These are phyloP conservation scores for Cladopsammia gracilis DNA, from an alignment of 64 coral and sea anemone genomes.

Conservation along the genomic window DNA sequence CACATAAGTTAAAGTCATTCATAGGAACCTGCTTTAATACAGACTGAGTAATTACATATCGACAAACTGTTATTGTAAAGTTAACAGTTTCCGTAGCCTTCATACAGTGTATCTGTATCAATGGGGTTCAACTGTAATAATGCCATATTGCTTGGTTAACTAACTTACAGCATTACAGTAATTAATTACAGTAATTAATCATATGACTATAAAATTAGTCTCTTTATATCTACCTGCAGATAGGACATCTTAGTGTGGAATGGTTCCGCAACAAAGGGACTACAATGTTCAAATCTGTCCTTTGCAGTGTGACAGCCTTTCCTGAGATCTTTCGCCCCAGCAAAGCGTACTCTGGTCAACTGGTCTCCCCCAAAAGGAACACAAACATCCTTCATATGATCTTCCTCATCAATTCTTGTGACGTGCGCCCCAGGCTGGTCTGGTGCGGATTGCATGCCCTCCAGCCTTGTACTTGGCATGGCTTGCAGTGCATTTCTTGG, in stretches of 20 bases:
- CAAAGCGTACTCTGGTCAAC: slow-evolving; percentile 59
- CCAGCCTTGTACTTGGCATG: neutral
- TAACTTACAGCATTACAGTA: too few species aligned
- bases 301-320: slow-evolving; percentile 57
- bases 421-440: slow-evolving; percentile 43
- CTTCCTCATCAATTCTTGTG: neutral
- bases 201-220: slow-evolving; percentile 7
- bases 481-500: slow-evolving; percentile 12
- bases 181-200: too few species aligned
- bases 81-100: too few species aligned
- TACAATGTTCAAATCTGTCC: slow-evolving; percentile 65
- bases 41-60: too few species aligned
- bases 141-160: too few species aligned
- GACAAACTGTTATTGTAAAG: too few species aligned
- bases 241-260: slow-evolving; percentile 60
- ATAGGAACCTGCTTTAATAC: too few species aligned
- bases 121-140: too few species aligned
- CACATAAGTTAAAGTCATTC: too few species aligned
- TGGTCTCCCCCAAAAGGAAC: slow-evolving; percentile 51
- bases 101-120: too few species aligned
- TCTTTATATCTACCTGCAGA: slow-evolving; percentile 35
- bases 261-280: slow-evolving; percentile 48
- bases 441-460: neutral
- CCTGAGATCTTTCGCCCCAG: slow-evolving; percentile 62
- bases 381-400: slow-evolving; percentile 34